Conservation (phyloP, 1,140 invertebrate genomes). For the Temnothorax longispinosus region DNA sequence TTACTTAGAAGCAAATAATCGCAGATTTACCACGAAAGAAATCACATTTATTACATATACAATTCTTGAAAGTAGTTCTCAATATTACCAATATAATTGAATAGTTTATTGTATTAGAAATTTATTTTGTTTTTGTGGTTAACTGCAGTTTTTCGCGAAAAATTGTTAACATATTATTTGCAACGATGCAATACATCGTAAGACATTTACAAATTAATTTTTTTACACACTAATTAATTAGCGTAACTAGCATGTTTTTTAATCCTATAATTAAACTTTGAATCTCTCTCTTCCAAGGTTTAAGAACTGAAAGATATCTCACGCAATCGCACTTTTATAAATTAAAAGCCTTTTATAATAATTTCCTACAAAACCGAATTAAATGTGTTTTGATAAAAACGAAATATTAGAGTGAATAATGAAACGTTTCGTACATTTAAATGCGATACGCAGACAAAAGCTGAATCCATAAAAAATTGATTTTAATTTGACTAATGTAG, state of each 20-base stretch:
- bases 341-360: constrained; percentile 5
- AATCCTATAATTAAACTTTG: neutral
- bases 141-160: neutral
- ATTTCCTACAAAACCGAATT: neutral
- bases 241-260: neutral
- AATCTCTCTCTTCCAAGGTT: neutral
- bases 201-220: constrained; percentile 15
- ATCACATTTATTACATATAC: neutral
- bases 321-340: neutral
- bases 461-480: constrained; percentile 16
- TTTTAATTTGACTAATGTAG: constrained; percentile 31
- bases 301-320: neutral
- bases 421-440: neutral
- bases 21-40: neutral
- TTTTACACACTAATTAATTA: constrained; percentile 18
- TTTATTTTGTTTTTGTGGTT: neutral
- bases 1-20: neutral
- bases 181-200: neutral
- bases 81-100: neutral
- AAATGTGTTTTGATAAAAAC: neutral
- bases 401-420: neutral
- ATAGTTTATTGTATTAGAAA: neutral
- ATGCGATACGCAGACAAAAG: neutral
- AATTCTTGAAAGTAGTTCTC: neutral
- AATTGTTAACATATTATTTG: neutral